Conservation (phyloP, 2,797 vertebrate genomes). For the Tiaroga cobitis region DNA sequence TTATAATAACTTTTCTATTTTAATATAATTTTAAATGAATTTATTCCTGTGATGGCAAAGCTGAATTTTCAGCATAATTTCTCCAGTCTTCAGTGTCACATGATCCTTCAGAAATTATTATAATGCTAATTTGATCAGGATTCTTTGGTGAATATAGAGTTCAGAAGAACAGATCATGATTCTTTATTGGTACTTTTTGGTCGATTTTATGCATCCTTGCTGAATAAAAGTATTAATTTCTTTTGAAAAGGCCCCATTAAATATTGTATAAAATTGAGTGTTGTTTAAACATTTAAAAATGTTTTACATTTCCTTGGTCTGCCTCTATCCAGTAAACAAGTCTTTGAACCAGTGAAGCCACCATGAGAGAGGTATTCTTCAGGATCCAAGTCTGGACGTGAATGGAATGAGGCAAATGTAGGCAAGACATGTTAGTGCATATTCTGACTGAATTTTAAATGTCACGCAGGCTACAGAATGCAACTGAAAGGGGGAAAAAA, state of each 20-base stretch:
- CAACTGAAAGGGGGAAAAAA: neutral
- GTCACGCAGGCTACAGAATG: conserved; percentile 4
- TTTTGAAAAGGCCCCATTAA: neutral
- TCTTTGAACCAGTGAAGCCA: neutral
- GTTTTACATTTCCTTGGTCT: neutral
- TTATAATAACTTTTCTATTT: neutral
- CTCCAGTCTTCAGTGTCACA: neutral
- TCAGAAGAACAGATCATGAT: neutral
- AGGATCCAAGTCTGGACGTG: conserved; percentile 17
- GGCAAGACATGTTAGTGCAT: conserved; percentile 7
- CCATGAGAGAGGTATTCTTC: neutral
- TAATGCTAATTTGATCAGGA: neutral
- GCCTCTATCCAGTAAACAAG: neutral
- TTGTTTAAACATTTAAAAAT: neutral
- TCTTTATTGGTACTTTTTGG: neutral
- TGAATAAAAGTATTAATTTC: neutral
- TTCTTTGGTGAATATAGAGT: neutral
- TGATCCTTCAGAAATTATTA: neutral
- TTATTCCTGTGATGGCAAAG: neutral
- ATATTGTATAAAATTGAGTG: neutral
- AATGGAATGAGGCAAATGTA: conserved; percentile 22
- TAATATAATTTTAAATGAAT: neutral
- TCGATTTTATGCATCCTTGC: neutral
- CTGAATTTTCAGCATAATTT: neutral
- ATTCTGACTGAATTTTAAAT: conserved; percentile 18